phyloP scores from a whole-genome alignment of 2,888 invertebrate genomes.

The Steinernema hermaphroditum region DNA sequence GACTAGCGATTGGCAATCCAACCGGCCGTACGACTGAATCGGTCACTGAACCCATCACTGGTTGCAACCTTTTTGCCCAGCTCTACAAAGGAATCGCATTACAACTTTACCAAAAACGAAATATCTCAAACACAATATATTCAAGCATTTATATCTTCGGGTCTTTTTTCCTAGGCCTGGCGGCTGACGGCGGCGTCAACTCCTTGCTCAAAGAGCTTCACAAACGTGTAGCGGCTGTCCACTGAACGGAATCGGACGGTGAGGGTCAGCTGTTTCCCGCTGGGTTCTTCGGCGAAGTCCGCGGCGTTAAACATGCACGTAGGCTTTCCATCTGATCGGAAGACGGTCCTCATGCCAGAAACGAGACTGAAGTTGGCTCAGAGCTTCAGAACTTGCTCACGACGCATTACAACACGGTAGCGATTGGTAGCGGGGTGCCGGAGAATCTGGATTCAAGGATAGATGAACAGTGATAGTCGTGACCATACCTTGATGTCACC shows the following conservation, averaged over 20 bases:
- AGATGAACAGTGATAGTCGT: not conserved
- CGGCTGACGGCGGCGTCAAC: constrained; percentile 3
- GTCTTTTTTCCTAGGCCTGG: too few relatives aligned
- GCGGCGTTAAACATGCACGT: constrained; percentile 1
- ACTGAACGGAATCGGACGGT: constrained; percentile 37
- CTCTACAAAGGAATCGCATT: too few relatives aligned
- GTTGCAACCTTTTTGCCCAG: too few relatives aligned
- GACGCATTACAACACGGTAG: constrained; percentile 81
- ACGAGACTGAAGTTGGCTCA: constrained; percentile 64
- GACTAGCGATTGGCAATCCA: too few relatives aligned
- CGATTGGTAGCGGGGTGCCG: constrained; percentile 75
- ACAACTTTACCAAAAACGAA: too few relatives aligned
- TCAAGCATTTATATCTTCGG: too few relatives aligned
- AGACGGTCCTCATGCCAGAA: constrained; percentile 70
- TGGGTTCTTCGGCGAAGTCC: constrained; percentile 32
- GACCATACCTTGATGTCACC: constrained; percentile 69
- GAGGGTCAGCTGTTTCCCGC: constrained; percentile 24
- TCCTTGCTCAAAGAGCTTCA: constrained; percentile 38
- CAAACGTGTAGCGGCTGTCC: constrained; percentile 3
- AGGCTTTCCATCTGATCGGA: not conserved
- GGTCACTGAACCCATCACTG: too few relatives aligned
- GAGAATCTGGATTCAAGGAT: constrained; percentile 68
- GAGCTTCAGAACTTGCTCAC: constrained; percentile 75
- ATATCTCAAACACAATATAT: too few relatives aligned
- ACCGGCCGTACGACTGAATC: too few relatives aligned